phyloP scores from a whole-genome alignment of 1,140 invertebrate genomes.

The Catajapyx aquilonaris region DNA sequence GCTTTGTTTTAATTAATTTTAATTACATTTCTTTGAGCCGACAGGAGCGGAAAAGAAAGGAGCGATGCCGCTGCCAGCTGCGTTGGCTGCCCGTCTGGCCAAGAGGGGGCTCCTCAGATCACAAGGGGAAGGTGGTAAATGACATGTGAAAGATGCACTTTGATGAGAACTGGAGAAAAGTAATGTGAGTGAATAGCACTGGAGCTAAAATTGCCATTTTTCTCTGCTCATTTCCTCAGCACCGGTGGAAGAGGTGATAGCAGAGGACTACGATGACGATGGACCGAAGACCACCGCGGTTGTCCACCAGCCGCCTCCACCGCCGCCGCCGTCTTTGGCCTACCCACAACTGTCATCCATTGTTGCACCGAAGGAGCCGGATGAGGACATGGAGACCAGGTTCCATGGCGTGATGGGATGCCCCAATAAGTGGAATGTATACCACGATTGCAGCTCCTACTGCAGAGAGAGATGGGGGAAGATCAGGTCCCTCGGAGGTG shows the following conservation, averaged over 20 bases:
- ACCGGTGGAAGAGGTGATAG: constrained; percentile 55
- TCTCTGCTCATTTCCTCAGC: constrained; percentile 9
- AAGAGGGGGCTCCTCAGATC: constrained; percentile 51
- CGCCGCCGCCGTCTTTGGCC: not conserved
- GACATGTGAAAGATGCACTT: constrained; percentile 7
- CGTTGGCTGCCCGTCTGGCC: constrained; percentile 58
- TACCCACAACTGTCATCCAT: not conserved
- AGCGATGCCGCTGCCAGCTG: constrained; percentile 65
- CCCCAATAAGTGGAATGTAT: constrained; percentile 90
- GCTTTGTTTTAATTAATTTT: not conserved
- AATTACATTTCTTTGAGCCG: not conserved
- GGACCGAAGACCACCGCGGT: no score
- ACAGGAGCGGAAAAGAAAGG: constrained; percentile 1
- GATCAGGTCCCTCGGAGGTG: constrained; percentile 44
- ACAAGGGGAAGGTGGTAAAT: constrained; percentile 2
- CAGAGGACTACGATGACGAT: constrained; percentile 57
- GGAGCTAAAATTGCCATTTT: constrained; percentile 8
- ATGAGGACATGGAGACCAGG: constrained; percentile 8
- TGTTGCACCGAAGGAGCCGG: not conserved
- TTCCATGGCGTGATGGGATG: constrained; percentile 61
- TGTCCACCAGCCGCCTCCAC: not conserved
- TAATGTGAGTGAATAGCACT: not conserved
- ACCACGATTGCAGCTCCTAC: constrained; percentile 74
- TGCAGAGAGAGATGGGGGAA: constrained; percentile 76
- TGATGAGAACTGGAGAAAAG: not conserved